Percentiles rank a stretch among this genome's conserved stretches.
phyloP scores from a whole-genome alignment of 2,113 vertebrate species.

The Orycteropus afer region DNA sequence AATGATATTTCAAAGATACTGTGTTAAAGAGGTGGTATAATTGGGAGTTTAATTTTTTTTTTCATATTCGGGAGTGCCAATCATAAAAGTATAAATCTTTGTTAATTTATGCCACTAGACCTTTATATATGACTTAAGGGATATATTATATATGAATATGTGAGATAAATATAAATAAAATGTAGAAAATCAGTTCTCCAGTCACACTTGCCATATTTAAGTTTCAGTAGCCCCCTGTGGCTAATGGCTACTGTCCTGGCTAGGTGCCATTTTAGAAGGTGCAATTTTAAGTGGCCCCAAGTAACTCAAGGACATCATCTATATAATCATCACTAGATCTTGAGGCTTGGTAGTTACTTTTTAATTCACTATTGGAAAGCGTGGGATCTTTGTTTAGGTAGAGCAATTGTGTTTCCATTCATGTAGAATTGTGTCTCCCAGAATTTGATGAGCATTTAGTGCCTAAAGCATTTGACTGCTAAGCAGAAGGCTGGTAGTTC shows the following conservation, averaged over 20 bases:
- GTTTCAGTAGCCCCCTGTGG: too few species aligned
- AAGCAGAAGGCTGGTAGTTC: too few species aligned
- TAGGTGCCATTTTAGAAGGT: not conserved
- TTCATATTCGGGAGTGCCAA: not conserved
- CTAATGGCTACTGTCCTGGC: not conserved
- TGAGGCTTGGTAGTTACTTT: not conserved
- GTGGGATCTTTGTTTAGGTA: slow-evolving; percentile 10
- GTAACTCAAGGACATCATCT: not conserved
- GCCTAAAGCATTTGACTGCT: too few species aligned
- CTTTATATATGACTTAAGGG: not conserved
- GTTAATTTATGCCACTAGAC: slow-evolving; percentile 7
- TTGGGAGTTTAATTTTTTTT: slow-evolving; percentile 4
- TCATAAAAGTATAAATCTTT: not conserved
- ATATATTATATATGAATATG: not conserved
- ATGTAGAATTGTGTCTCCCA: not conserved
- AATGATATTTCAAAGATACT: slow-evolving; percentile 57
- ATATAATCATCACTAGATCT: not conserved
- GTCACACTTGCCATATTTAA: not conserved
- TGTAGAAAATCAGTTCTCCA: not conserved
- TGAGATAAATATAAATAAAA: not conserved
- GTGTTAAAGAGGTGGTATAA: not conserved
- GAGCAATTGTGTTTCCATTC: not conserved
- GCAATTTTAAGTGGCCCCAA: not conserved
- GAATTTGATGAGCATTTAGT: not conserved
- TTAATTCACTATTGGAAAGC: not conserved